A percentile compares a stretch with the other conserved stretches of the same genome.
These are phyloP conservation scores for Petrophora chlorosata DNA, from an alignment of 2,888 invertebrate genomes.

Conservation along the genomic window DNA sequence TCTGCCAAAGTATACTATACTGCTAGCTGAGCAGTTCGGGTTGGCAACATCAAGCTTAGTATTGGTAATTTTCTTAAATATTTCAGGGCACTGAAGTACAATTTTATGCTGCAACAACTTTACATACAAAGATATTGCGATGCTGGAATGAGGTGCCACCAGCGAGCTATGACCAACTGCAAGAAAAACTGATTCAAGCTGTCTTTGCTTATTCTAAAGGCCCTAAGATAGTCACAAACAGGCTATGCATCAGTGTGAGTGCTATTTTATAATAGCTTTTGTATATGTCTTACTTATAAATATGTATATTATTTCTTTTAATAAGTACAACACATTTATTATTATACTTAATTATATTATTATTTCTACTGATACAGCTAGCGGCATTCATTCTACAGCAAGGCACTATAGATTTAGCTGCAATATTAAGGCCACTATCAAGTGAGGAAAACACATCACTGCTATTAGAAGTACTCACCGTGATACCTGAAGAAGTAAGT, in stretches of 20 bases:
- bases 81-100: constrained; percentile 93
- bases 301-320: too few relatives aligned
- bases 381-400: constrained; percentile 92
- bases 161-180: constrained; percentile 90
- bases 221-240: constrained; percentile 93
- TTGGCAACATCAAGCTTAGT: too few relatives aligned
- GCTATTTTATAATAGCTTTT: background rate
- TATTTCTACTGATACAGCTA: constrained; percentile 79
- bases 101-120: constrained; percentile 95
- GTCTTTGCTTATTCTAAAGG: constrained; percentile 90
- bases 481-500: constrained; percentile 94
- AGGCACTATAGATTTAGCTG: constrained; percentile 87
- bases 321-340: too few relatives aligned
- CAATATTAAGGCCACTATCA: constrained; percentile 87
- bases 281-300: too few relatives aligned
- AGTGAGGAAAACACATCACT: constrained; percentile 70
- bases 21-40: too few relatives aligned
- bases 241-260: constrained; percentile 94
- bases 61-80: constrained; percentile 11
- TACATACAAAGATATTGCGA: constrained; percentile 94
- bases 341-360: too few relatives aligned
- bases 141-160: constrained; percentile 94
- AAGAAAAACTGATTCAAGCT: constrained; percentile 90
- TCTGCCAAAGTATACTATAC: too few relatives aligned
- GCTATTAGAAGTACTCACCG: constrained; percentile 92